A percentile compares a stretch with the other conserved stretches of the same genome.
phyloP scores from a whole-genome alignment of 1,140 invertebrate genomes.

The Cyphomyrmex costatus region DNA sequence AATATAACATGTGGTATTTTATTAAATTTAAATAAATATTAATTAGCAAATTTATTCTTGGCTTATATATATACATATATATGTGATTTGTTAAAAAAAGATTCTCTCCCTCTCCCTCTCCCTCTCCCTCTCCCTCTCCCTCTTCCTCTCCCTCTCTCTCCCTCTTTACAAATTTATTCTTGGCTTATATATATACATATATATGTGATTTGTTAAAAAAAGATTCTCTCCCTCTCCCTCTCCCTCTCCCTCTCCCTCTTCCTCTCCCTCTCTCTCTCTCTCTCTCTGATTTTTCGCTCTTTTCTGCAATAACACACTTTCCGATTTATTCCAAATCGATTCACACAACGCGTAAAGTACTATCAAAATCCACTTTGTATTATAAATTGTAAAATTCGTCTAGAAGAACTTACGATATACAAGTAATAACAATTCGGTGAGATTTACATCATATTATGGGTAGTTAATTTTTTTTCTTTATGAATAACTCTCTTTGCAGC shows the following conservation, averaged over 20 bases:
- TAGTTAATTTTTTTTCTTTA: background rate
- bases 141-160: slow-evolving; percentile 6
- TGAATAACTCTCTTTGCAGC: background rate
- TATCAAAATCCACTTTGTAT: slow-evolving; percentile 53
- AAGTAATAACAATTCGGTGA: slow-evolving; percentile 6
- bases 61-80: background rate
- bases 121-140: background rate
- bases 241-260: background rate
- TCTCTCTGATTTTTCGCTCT: background rate
- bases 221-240: background rate
- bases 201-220: slow-evolving; percentile 29
- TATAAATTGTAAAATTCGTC: slow-evolving; percentile 34
- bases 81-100: slow-evolving; percentile 26
- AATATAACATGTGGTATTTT: slow-evolving; percentile 24
- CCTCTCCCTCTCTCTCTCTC: slow-evolving; percentile 7
- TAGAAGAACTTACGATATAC: background rate
- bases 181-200: background rate
- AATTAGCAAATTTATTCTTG: slow-evolving; percentile 51
- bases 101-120: background rate
- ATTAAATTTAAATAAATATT: slow-evolving; percentile 53
- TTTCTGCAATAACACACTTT: background rate
- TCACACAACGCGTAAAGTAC: slow-evolving; percentile 9
- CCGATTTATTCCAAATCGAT: background rate
- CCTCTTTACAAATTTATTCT: too few relatives aligned
- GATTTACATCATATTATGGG: background rate